Conservation (phyloP, 2,113 vertebrate genomes). For the Arizona elegans region DNA sequence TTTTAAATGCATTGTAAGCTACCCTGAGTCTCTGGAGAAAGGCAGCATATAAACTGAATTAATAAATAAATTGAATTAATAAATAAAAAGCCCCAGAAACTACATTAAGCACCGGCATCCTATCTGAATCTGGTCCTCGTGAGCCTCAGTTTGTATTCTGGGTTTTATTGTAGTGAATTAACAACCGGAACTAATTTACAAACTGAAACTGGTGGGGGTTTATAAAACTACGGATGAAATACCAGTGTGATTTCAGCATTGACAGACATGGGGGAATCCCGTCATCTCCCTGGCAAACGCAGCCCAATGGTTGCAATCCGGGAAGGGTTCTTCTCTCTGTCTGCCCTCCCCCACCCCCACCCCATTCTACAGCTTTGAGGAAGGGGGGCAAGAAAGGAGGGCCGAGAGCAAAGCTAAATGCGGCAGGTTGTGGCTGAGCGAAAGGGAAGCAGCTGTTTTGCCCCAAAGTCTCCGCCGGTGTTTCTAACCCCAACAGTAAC, state of each 20-base stretch:
- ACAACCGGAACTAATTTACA: neutral
- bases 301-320: too few species aligned
- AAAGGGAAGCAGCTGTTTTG: conserved; percentile 46
- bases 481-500: conserved; percentile 56
- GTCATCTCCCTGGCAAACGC: rapidly evolving
- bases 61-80: too few species aligned
- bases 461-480: conserved; percentile 41
- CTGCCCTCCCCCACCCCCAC: rapidly evolving
- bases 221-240: neutral
- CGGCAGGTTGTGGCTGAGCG: conserved; percentile 26
- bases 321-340: rapidly evolving
- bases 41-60: too few species aligned
- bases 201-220: neutral
- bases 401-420: conserved; percentile 21
- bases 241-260: neutral
- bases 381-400: conserved; percentile 34
- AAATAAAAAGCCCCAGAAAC: neutral
- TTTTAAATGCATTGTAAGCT: too few species aligned
- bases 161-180: neutral
- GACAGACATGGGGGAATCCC: neutral
- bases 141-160: neutral
- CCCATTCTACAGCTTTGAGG: conserved; percentile 17
- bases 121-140: neutral
- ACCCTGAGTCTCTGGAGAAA: too few species aligned
- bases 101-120: neutral